phyloP scores from a whole-genome alignment of 2,113 vertebrate genomes.

The Gymnocephalus cernua region DNA sequence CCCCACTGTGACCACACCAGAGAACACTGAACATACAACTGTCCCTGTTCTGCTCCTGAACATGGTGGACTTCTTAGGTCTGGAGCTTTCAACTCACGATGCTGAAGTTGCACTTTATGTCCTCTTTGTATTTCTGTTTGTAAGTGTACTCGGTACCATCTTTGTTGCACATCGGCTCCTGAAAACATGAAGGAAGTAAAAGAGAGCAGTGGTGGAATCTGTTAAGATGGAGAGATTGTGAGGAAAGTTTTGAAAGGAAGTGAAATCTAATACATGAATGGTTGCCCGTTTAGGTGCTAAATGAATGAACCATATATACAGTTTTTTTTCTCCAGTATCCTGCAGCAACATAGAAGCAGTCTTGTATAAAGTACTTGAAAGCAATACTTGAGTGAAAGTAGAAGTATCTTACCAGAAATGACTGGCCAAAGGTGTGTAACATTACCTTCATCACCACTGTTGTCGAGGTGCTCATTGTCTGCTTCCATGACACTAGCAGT shows the following conservation, averaged over 20 bases:
- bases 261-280: not conserved
- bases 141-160: slow-evolving; percentile 57
- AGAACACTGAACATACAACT: not conserved
- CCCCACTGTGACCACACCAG: not conserved
- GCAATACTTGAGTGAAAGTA: no score
- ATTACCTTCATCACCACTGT: no score
- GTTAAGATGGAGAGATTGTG: slow-evolving; percentile 53
- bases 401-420: no score
- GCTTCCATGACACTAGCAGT: no score
- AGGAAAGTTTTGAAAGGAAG: slow-evolving; percentile 3
- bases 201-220: not conserved
- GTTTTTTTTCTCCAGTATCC: not conserved
- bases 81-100: slow-evolving; percentile 69
- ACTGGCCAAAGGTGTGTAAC: no score
- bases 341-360: not conserved
- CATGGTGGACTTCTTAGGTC: slow-evolving; percentile 83
- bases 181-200: slow-evolving; percentile 51
- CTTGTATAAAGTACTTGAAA: no score
- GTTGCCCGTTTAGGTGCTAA: not conserved
- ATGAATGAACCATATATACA: not conserved
- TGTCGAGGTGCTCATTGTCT: no score
- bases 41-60: not conserved
- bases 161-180: slow-evolving; percentile 66
- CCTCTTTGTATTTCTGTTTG: slow-evolving; percentile 79
- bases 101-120: slow-evolving; percentile 85